Evolutionary conservation across 2,113 vertebrate genomes (phyloP).

Genomic region (Pao palembangensis): DNA sequence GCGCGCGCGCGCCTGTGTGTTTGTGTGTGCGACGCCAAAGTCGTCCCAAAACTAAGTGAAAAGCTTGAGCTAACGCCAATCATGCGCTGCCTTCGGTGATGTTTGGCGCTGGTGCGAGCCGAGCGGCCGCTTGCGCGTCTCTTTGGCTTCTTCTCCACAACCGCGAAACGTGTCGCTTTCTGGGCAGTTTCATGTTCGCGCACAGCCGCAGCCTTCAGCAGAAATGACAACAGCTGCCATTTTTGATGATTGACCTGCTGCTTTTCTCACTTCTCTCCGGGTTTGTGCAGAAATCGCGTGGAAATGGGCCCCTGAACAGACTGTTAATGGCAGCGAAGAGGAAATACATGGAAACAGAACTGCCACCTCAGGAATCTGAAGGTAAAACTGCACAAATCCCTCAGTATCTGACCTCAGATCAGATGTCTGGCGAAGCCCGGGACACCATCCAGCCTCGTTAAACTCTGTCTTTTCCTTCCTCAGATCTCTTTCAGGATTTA

Average conservation of each 20-base stretch:
- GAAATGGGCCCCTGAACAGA: slow-evolving; percentile 82
- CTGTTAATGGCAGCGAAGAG: slow-evolving; percentile 80
- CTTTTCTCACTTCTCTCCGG: slow-evolving; percentile 50
- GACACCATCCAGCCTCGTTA: slow-evolving; percentile 4
- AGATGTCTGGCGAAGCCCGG: slow-evolving; percentile 27
- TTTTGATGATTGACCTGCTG: not conserved
- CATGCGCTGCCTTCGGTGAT: no score
- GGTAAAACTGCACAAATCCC: slow-evolving; percentile 69
- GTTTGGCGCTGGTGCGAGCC: slow-evolving; percentile 15
- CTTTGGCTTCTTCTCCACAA: slow-evolving; percentile 19
- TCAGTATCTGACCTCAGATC: slow-evolving; percentile 24
- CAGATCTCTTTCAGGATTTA: slow-evolving; percentile 98
- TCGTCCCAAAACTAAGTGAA: slow-evolving; percentile 20
- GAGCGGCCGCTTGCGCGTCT: slow-evolving; percentile 60
- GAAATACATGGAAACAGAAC: slow-evolving; percentile 82
- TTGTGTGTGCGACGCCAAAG: slow-evolving; percentile 39
- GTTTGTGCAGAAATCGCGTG: slow-evolving; percentile 82
- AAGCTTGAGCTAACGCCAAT: no score
- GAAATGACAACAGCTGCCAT: not conserved
- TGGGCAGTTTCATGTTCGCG: slow-evolving; percentile 7
- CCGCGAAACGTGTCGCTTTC: slow-evolving; percentile 32
- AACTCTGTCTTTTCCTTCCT: not conserved
- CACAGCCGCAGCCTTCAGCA: not conserved
- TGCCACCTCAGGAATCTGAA: slow-evolving; percentile 88
- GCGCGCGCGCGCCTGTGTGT: no score